These are phyloP conservation scores for Tachycineta bicolor DNA, from an alignment of 2,113 vertebrate species.

Conservation along the genomic window DNA sequence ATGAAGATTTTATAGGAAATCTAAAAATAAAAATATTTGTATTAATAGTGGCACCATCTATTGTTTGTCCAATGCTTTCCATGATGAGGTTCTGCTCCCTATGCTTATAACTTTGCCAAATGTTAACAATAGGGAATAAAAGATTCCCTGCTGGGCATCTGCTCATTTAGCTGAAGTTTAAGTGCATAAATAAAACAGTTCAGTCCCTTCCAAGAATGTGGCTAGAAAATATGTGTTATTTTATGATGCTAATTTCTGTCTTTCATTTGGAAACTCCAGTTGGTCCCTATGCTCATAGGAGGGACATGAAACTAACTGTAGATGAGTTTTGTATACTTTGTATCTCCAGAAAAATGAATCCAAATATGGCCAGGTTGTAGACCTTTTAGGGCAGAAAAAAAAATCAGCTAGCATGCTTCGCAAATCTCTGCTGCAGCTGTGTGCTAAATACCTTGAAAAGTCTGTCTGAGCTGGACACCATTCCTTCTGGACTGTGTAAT, in stretches of 20 bases:
- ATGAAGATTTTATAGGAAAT: conserved; percentile 16
- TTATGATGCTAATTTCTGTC: conserved; percentile 30
- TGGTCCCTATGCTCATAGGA: neutral
- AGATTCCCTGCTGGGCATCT: conserved; percentile 20
- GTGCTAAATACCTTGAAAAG: conserved; percentile 12
- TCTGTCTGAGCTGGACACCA: neutral
- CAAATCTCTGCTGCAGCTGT: neutral
- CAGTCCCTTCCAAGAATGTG: conserved; percentile 1
- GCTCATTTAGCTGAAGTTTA: conserved; percentile 23
- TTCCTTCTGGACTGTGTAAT: neutral
- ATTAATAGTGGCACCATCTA: neutral
- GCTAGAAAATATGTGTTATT: conserved; percentile 30
- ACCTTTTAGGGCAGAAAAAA: conserved; percentile 20
- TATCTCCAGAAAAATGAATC: neutral
- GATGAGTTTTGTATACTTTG: neutral
- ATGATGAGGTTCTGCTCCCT: neutral
- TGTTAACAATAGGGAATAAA: conserved; percentile 24
- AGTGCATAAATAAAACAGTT: conserved; percentile 18
- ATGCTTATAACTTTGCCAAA: conserved; percentile 1
- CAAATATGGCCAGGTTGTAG: neutral
- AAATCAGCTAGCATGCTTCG: neutral
- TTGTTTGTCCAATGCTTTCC: conserved; percentile 7
- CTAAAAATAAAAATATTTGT: conserved; percentile 44
- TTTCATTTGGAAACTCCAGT: conserved; percentile 1
- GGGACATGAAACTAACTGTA: neutral